Percentiles rank a stretch among this genome's conserved stretches.
These are phyloP conservation scores for Emydoidea blandingii DNA, from an alignment of 2,797 vertebrate species.

Conservation along the genomic window DNA sequence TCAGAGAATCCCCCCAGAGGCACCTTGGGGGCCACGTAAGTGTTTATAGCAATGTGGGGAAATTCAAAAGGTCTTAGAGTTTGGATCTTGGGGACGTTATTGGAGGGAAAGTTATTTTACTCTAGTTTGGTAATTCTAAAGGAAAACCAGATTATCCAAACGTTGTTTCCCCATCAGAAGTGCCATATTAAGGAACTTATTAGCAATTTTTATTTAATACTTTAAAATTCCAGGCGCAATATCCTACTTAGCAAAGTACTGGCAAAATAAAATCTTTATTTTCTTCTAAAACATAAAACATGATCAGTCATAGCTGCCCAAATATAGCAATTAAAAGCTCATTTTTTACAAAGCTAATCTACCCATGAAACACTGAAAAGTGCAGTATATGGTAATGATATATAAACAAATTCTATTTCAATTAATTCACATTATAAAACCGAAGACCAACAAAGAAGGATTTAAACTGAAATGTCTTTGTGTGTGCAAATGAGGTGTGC, in stretches of 20 bases:
- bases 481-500: not conserved
- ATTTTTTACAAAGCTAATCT: not conserved
- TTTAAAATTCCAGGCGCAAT: conserved; percentile 27
- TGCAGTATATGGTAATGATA: not conserved
- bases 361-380: conserved; percentile 29
- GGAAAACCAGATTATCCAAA: not conserved
- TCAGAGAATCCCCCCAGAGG: conserved; percentile 61
- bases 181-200: conserved; percentile 13
- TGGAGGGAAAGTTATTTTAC: too few relatives aligned
- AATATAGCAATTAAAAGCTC: conserved; percentile 11
- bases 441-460: not conserved
- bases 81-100: not conserved
- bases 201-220: conserved; percentile 7
- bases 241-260: not conserved
- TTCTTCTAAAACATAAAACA: rapidly evolving
- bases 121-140: not conserved
- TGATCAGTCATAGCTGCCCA: not conserved
- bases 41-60: not conserved
- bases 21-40: conserved; percentile 75
- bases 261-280: not conserved
- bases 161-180: not conserved
- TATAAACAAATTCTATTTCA: not conserved
- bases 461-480: conserved; percentile 15
- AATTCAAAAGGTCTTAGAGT: not conserved
- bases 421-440: not conserved